Evolutionary conservation across 2,797 vertebrate species (phyloP).

Genomic region (Xerus rutilus): DNA sequence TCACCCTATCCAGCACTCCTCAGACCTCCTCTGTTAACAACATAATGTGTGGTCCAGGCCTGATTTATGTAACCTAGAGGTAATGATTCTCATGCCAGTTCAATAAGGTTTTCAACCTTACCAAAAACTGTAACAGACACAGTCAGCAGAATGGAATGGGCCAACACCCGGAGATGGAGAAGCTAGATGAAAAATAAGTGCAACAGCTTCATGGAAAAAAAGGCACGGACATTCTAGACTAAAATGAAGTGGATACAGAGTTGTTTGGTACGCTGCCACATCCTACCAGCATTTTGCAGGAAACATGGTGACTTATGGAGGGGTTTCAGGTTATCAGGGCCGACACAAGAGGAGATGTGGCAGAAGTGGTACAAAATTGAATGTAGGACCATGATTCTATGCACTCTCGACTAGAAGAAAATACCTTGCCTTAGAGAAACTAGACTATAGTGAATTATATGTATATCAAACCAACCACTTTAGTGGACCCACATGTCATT

Average conservation of each 20-base stretch:
- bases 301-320: background rate
- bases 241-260: background rate
- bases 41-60: background rate
- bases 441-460: background rate
- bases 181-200: background rate
- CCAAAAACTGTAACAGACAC: background rate
- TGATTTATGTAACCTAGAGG: constrained; percentile 9
- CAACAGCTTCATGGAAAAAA: background rate
- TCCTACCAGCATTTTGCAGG: background rate
- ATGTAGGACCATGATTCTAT: background rate
- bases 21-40: background rate
- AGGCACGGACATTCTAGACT: background rate
- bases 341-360: background rate
- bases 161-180: background rate
- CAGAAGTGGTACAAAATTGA: background rate
- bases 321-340: background rate
- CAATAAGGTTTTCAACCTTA: background rate
- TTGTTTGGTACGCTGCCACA: background rate
- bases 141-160: background rate
- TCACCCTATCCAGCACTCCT: background rate
- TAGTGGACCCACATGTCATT: background rate
- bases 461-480: background rate
- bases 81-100: background rate
- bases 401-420: background rate
- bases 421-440: background rate